phyloP scores from a whole-genome alignment of 2,797 vertebrate species.

The Craterocephalus amniculus region DNA sequence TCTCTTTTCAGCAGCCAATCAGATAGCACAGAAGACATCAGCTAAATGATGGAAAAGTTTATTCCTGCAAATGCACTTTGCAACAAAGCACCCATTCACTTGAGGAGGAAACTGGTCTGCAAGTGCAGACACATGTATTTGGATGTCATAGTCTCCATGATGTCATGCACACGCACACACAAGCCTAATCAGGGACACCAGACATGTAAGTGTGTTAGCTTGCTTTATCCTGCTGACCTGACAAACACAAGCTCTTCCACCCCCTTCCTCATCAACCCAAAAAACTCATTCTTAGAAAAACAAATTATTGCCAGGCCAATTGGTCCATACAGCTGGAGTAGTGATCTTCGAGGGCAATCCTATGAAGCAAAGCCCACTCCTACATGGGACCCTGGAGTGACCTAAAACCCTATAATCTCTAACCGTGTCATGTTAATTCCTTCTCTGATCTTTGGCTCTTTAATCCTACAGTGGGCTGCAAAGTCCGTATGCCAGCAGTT shows the following conservation, averaged over 20 bases:
- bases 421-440: constrained; percentile 35
- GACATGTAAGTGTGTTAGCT: constrained; percentile 30
- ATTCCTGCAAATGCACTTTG: constrained; percentile 54
- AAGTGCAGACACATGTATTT: constrained; percentile 21
- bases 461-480: constrained; percentile 39
- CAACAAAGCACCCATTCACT: constrained; percentile 83
- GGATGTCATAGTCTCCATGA: constrained; percentile 58
- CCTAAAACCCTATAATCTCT: constrained; percentile 53
- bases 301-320: constrained; percentile 41
- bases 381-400: constrained; percentile 21
- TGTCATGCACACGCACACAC: constrained; percentile 48
- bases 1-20: constrained; percentile 51
- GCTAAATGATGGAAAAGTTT: constrained; percentile 75
- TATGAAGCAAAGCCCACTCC: constrained; percentile 25
- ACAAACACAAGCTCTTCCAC: constrained; percentile 6
- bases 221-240: constrained; percentile 39
- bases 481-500: constrained; percentile 25
- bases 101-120: constrained; percentile 63
- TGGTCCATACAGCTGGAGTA: constrained; percentile 30
- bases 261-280: constrained; percentile 4
- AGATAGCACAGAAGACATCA: constrained; percentile 46
- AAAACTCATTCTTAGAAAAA: constrained; percentile 34
- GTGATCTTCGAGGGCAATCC: constrained; percentile 51
- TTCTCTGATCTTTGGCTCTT: constrained; percentile 17
- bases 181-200: constrained; percentile 52